Evolutionary conservation across 92 coral and sea anemone species (phyloP).

Genomic region (Zoanthus sociatus): DNA sequence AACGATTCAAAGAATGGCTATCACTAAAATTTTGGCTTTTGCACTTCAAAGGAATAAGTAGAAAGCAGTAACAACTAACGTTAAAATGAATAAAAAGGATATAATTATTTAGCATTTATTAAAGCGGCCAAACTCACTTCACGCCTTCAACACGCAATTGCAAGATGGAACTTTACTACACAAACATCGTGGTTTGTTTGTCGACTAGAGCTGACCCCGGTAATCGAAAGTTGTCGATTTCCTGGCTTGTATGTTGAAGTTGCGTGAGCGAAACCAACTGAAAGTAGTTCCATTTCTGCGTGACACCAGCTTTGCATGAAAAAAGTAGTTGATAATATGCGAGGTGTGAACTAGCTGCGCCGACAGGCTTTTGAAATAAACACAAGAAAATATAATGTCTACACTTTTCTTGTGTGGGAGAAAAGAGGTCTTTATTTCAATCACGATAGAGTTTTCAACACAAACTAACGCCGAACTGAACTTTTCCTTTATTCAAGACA

Average conservation of each 20-base stretch:
- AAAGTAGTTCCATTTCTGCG: slow-evolving; percentile 75
- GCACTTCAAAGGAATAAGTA: background rate
- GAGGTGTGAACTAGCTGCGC: slow-evolving; percentile 71
- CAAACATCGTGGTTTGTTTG: background rate
- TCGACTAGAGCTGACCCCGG: background rate
- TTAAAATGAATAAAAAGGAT: slow-evolving; percentile 18
- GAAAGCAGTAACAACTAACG: background rate
- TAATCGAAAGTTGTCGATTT: slow-evolving; percentile 2
- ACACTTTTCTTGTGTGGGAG: background rate
- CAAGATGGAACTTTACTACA: background rate
- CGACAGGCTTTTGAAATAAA: slow-evolving; percentile 56
- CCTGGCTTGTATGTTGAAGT: slow-evolving; percentile 32
- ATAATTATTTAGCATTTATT: slow-evolving; percentile 38
- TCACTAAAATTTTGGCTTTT: background rate
- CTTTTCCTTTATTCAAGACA: background rate
- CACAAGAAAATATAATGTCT: slow-evolving; percentile 33
- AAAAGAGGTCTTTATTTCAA: background rate
- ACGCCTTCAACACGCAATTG: slow-evolving; percentile 25
- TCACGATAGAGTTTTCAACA: background rate
- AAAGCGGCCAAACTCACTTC: slow-evolving; percentile 17
- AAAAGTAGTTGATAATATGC: slow-evolving; percentile 56
- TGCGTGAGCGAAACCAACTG: slow-evolving; percentile 79
- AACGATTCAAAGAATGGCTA: slow-evolving; percentile 21
- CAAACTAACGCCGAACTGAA: background rate
- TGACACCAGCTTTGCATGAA: slow-evolving; percentile 65